Evolutionary conservation across 53 echinoderm and acorn worm species (phyloP), one percentile per base, ranked within the genome.

Genomic region (Patiria pectinifera): DNA sequence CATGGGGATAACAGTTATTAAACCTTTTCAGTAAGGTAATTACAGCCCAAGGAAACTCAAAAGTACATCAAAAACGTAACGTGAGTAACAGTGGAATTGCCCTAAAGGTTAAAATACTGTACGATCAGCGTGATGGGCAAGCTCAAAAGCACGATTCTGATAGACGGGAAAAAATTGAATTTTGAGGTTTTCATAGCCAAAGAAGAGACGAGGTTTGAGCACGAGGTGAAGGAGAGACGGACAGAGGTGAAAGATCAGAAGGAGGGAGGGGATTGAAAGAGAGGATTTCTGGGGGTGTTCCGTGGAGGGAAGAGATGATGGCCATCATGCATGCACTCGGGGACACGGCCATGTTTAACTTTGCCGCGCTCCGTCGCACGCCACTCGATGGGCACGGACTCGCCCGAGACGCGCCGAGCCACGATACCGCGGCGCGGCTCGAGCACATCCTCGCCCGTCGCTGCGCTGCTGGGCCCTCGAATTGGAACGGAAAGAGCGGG

Each of bases 401-500:
- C 88, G 61, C 59, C 58, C 88, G 88, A 44, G 59, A 78, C 49
- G 19, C 18, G 59, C 21, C n/a, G 22, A 59, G 82, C 11, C n/a
- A 12, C 80, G 80, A 45, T 12, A 45, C 3, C 45, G 24, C 80
- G 80, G 22, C 75, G 71, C 47, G 71, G 88, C 79, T 88, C 46
- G 21, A 84, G 83, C 62, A 69, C 91, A 82, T 84, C 71, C 92
- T 92, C 66, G 76, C 15, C 78, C 78, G 92, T 92, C 85, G 92
- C 92, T 85, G 78, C 77, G 92, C 18, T 85, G 79, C 92, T 21
- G 18, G 53, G 88, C 87, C 61, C 87, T 83, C 59, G 93, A 87
- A 93, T 93, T 83, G 93, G 88, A 87, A 87, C 87, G 88, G 93
- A 93, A 93, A 74, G 61, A 48, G 76, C 87, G 83, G 93, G 86